Percentiles rank a stretch among this genome's conserved stretches.
These are phyloP conservation scores for Lagopus muta DNA, from an alignment of 2,113 vertebrate genomes.

Conservation along the genomic window DNA sequence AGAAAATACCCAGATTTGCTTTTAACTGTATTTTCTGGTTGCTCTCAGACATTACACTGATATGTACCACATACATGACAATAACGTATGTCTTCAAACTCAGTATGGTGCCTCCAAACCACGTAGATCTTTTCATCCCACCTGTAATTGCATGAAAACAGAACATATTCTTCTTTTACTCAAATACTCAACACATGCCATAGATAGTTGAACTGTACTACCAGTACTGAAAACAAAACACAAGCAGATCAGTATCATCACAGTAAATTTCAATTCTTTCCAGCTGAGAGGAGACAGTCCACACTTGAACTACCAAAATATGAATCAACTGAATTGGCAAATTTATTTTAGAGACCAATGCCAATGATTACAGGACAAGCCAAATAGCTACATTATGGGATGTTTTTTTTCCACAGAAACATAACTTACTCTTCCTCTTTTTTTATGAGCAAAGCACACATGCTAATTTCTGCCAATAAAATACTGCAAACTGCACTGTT, in stretches of 20 bases:
- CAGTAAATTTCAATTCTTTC: neutral
- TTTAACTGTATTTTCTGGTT: conserved; percentile 42
- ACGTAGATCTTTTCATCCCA: neutral
- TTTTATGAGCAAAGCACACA: neutral
- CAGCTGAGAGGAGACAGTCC: neutral
- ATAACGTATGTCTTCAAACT: neutral
- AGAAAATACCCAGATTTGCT: conserved; percentile 18
- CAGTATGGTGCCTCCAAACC: conserved; percentile 5
- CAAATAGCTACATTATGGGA: neutral
- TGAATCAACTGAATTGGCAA: neutral
- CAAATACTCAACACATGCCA: neutral
- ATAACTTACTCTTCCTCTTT: neutral
- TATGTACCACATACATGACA: neutral
- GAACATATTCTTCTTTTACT: conserved; percentile 9
- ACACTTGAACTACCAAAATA: neutral
- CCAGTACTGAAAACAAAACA: neutral
- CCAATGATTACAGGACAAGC: neutral
- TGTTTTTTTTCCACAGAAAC: neutral
- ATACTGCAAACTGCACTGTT: neutral
- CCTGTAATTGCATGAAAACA: neutral
- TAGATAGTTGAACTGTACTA: neutral
- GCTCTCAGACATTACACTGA: neutral
- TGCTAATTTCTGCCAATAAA: neutral
- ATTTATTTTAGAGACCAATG: neutral
- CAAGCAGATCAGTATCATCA: neutral